Percentiles rank a stretch among this genome's conserved stretches.
Evolutionary conservation across 2,888 invertebrate species (phyloP).

Genomic region (Meloe dianella): DNA sequence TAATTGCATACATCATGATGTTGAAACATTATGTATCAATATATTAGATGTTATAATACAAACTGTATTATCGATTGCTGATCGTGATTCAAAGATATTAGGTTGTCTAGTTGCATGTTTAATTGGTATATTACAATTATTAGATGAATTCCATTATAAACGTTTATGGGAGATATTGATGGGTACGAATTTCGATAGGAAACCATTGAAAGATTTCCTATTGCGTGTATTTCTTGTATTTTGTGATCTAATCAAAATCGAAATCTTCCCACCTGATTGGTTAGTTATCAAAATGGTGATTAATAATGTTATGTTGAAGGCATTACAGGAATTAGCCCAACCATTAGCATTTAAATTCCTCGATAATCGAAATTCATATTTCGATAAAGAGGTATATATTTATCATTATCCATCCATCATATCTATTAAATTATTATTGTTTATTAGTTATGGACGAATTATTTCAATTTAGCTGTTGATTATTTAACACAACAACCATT

Average conservation of each 20-base stretch:
- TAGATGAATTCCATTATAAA: slow-evolving; percentile 88
- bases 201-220: slow-evolving; percentile 85
- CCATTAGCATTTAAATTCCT: slow-evolving; percentile 85
- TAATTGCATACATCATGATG: slow-evolving; percentile 75
- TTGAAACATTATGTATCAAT: slow-evolving; percentile 81
- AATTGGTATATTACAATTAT: slow-evolving; percentile 81
- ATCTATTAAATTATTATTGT: no score
- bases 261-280: slow-evolving; percentile 90
- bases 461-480: slow-evolving; percentile 80
- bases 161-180: slow-evolving; percentile 83
- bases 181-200: slow-evolving; percentile 72
- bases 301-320: slow-evolving; percentile 83
- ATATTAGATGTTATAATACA: slow-evolving; percentile 85
- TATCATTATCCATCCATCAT: no score
- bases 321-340: slow-evolving; percentile 86
- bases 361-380: slow-evolving; percentile 71
- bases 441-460: slow-evolving; percentile 73
- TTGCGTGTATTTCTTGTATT: slow-evolving; percentile 82
- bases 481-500: slow-evolving; percentile 82
- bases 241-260: slow-evolving; percentile 77
- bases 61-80: slow-evolving; percentile 81
- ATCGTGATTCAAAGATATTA: slow-evolving; percentile 68
- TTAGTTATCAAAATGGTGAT: slow-evolving; percentile 86
- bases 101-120: slow-evolving; percentile 87
- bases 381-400: no score